Conservation (phyloP, 1,140 invertebrate species). For the Trissolcus basalis region DNA sequence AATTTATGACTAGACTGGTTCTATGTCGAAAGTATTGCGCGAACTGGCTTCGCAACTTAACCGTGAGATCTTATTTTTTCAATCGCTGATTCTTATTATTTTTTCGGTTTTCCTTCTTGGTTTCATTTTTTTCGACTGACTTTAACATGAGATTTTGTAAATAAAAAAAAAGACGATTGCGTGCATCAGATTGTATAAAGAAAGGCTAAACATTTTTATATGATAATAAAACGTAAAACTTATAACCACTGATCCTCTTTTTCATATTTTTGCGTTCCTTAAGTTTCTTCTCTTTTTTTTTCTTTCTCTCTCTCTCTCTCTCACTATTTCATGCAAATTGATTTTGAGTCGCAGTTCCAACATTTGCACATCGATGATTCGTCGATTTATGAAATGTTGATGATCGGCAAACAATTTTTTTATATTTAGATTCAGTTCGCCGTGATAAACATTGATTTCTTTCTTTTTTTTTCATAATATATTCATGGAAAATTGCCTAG, state of each 20-base stretch:
- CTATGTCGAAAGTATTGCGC: conserved; percentile 11
- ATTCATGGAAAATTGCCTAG: conserved; percentile 24
- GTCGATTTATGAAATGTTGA: conserved; percentile 17
- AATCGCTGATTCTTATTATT: background rate
- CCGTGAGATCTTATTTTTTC: conserved; percentile 11
- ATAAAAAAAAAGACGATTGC: conserved; percentile 21
- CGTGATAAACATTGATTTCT: background rate
- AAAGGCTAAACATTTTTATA: conserved; percentile 23
- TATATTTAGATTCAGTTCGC: conserved; percentile 6
- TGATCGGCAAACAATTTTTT: background rate
- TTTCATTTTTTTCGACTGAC: conserved; percentile 34
- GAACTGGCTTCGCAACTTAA: conserved; percentile 17
- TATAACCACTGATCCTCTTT: conserved; percentile 6
- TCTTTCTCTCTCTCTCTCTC: background rate
- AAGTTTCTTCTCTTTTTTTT: background rate
- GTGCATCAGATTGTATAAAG: conserved; percentile 22
- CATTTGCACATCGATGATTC: conserved; percentile 1
- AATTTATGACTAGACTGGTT: conserved; percentile 18
- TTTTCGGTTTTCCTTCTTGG: background rate
- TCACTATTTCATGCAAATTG: background rate
- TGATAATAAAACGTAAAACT: conserved; percentile 19
- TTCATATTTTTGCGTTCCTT: conserved; percentile 23
- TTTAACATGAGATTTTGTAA: conserved; percentile 24
- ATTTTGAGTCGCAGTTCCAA: background rate
- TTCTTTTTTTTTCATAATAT: conserved; percentile 26